These are phyloP conservation scores for Albula goreensis DNA, from an alignment of 2,113 vertebrate species.

Conservation along the genomic window DNA sequence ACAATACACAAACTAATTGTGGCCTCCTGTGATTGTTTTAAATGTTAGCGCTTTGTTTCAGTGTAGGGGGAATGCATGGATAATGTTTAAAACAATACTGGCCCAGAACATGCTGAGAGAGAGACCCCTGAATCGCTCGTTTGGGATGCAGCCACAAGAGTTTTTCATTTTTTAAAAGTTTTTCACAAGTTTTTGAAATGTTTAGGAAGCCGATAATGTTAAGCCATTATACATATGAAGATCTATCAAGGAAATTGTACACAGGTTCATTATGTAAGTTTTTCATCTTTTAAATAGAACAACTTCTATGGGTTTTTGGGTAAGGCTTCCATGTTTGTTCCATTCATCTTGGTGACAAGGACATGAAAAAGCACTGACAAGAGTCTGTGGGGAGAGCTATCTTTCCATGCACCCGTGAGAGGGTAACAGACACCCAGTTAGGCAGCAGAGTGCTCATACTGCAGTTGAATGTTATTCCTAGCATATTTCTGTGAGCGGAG, in stretches of 20 bases:
- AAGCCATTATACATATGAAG: no score
- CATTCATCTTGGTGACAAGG: background rate
- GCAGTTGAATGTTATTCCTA: slow-evolving; percentile 22
- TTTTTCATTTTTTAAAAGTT: no score
- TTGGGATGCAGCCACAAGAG: background rate
- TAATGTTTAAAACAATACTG: slow-evolving; percentile 19
- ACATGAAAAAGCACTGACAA: background rate
- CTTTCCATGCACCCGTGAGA: background rate
- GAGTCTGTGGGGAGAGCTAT: background rate
- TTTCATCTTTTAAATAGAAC: no score
- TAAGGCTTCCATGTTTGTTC: slow-evolving; percentile 1
- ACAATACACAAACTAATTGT: slow-evolving; percentile 38
- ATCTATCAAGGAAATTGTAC: no score
- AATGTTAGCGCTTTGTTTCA: slow-evolving; percentile 51
- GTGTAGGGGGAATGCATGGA: slow-evolving; percentile 38
- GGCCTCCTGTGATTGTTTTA: slow-evolving; percentile 69
- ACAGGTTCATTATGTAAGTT: no score
- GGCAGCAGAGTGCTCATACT: background rate
- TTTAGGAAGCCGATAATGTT: no score
- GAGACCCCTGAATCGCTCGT: background rate
- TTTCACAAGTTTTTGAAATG: no score
- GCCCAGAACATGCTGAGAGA: background rate
- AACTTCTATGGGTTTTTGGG: background rate
- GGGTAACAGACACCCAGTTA: slow-evolving; percentile 11
- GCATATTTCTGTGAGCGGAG: background rate